Evolutionary conservation across 1,140 invertebrate species (phyloP).

Genomic region (Conus ventricosus): DNA sequence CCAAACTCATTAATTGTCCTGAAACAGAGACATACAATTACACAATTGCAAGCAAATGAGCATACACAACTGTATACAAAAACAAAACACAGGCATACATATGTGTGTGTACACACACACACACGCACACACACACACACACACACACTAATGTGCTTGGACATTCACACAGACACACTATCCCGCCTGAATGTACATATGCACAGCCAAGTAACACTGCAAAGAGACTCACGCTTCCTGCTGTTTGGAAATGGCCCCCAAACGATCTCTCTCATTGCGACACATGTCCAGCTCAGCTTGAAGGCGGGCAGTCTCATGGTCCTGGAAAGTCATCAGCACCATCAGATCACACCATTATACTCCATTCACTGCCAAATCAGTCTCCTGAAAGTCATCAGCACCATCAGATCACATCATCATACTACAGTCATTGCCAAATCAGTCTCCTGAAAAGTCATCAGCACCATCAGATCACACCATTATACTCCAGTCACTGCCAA

Average conservation of each 20-base stretch:
- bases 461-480: too few relatives aligned
- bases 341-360: background rate
- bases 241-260: constrained; percentile 19
- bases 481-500: too few relatives aligned
- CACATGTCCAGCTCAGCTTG: constrained; percentile 11
- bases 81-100: background rate
- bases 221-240: constrained; percentile 17
- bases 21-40: background rate
- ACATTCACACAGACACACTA: background rate
- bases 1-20: constrained; percentile 32
- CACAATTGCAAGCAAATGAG: background rate
- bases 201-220: background rate
- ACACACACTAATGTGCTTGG: background rate
- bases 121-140: background rate
- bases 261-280: constrained; percentile 32
- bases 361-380: too few relatives aligned
- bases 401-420: too few relatives aligned
- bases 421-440: too few relatives aligned
- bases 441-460: too few relatives aligned
- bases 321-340: background rate
- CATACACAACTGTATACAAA: too few relatives aligned
- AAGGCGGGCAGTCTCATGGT: background rate
- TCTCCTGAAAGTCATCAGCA: too few relatives aligned
- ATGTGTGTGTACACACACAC: background rate
- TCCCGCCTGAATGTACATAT: background rate